phyloP scores from a whole-genome alignment of 2,797 vertebrate genomes.

The Coluber constrictor region DNA sequence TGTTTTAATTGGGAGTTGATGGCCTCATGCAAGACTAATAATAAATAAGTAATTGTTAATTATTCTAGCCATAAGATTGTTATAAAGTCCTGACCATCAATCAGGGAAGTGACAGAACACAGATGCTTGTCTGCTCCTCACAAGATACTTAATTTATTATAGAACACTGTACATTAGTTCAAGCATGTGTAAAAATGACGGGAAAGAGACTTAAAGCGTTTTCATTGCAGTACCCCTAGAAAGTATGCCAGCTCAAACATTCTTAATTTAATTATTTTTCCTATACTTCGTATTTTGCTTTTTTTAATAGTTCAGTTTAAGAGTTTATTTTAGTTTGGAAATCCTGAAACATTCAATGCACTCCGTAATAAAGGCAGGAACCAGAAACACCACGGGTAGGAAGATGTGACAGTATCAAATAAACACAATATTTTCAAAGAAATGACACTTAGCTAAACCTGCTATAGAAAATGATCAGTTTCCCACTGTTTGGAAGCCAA shows the following conservation, averaged over 20 bases:
- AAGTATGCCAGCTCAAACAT: not conserved
- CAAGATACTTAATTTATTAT: not conserved
- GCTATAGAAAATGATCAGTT: not conserved
- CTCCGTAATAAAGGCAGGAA: not conserved
- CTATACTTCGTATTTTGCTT: not conserved
- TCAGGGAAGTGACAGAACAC: not conserved
- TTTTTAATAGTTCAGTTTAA: not conserved
- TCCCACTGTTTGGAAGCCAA: not conserved
- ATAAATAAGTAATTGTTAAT: not conserved
- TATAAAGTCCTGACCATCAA: not conserved
- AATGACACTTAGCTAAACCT: not conserved
- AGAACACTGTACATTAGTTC: not conserved
- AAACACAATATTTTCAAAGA: not conserved
- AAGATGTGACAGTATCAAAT: not conserved
- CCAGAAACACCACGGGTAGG: not conserved
- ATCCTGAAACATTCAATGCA: not conserved
- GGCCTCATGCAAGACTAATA: not conserved
- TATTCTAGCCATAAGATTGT: not conserved
- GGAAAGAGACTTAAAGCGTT: not conserved
- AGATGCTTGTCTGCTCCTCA: not conserved
- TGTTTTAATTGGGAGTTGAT: not conserved
- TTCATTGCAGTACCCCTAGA: not conserved
- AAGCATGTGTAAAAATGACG: not conserved
- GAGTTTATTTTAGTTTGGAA: not conserved
- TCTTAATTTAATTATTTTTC: not conserved